Conservation (phyloP, 1,140 invertebrate species). For the Cardiocondyla obscurior region DNA sequence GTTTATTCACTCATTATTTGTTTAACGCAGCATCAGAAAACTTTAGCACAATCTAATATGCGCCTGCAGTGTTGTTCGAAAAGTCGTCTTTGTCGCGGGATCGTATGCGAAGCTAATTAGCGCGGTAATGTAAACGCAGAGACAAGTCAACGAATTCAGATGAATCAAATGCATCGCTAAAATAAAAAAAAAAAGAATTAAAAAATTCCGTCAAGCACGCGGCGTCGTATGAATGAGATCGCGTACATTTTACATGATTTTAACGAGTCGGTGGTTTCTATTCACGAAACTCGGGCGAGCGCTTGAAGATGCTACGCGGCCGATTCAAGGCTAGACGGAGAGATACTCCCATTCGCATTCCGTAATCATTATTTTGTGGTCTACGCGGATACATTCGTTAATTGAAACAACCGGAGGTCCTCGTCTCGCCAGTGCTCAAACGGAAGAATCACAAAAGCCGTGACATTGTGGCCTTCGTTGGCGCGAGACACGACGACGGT, state of each 20-base stretch:
- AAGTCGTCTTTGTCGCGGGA: too few relatives aligned
- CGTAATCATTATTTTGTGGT: conserved; percentile 42
- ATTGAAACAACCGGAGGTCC: conserved; percentile 58
- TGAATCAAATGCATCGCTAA: conserved; percentile 58
- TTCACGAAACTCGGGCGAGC: neutral
- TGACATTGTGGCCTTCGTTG: conserved; percentile 67
- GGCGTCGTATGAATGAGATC: conserved; percentile 44
- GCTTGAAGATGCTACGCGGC: neutral
- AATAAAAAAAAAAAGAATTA: too few relatives aligned
- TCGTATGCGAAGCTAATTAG: conserved; percentile 8
- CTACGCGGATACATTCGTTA: conserved; percentile 62
- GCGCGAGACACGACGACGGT: neutral
- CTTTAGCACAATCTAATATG: neutral
- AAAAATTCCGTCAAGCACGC: conserved; percentile 50
- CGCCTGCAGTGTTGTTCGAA: too few relatives aligned
- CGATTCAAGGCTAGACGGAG: neutral
- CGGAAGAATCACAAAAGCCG: conserved; percentile 65
- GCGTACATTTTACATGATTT: conserved; percentile 21
- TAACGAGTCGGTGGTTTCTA: neutral
- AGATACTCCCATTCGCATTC: neutral
- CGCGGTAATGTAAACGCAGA: conserved; percentile 8
- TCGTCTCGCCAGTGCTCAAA: conserved; percentile 50
- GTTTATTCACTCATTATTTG: neutral
- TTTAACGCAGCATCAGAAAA: too few relatives aligned
- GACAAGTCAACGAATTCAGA: conserved; percentile 50